Base-by-base conservation (phyloP, 2,113 vertebrate genomes). In the Okapia johnstoni region DNA sequence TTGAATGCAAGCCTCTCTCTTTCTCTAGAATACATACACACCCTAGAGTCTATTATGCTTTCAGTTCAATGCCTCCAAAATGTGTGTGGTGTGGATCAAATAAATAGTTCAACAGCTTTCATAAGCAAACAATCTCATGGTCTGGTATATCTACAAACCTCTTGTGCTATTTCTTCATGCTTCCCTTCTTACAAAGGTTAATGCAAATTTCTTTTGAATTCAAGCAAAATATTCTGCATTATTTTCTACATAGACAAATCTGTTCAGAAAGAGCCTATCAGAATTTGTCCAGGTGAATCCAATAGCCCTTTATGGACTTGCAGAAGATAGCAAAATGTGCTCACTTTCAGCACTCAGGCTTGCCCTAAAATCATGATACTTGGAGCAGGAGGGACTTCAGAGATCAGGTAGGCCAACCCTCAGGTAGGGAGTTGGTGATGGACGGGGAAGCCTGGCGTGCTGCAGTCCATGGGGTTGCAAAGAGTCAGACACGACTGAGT, bases 21-120 rank as follows among this genome's bases (percentile, higher is more conserved):
- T 96, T 96, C 97, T 93, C 95, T 93, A 93, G 97, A 96, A 97
- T 92, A 73, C 58, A 96, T 80, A 97, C 94, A 98, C 96, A 98
- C 98, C 97, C 96, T 94, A 97, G 98, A 97, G 97, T 97, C 93
- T 97, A 98, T 97, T 98, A 97, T 90, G 86, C 96, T 98, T 98
- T 98, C 97, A 94, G 93, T 97, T 98, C 98, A 98, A 15, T 98
- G 96, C 94, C 80, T 98, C 96, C 89, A 96, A 97, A 98, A 98
- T 97, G 97, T 98, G 97, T 92, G 97, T 97, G 97, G 95, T 98
- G 87, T 93, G 97, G 95, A 97, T 98, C 98, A 98, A 98, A 98
- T 97, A 98, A 98, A 97, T 95, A 98, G 98, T 97, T 98, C 98
- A 97, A 94, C 96, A 97, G 98, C 98, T 98, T 98, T 98, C 96